Evolutionary conservation across 2,797 vertebrate genomes (phyloP), one percentile per base, ranked within the genome.

Genomic region (Pangasius sanitwongsei): DNA sequence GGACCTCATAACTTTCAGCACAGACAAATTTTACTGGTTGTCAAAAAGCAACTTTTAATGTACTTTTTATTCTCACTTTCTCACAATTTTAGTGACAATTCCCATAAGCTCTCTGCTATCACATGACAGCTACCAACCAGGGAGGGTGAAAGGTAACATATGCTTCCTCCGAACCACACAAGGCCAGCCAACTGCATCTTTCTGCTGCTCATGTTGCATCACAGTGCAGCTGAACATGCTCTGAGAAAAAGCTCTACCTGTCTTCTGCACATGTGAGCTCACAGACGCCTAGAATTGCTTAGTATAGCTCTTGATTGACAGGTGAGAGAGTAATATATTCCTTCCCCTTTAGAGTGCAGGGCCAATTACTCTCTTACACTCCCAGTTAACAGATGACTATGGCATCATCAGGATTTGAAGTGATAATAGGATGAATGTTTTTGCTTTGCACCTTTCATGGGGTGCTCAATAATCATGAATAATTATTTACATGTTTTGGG

Each of bases 11-110:
- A 16, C 23, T n/a, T 65, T 44, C 61, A 23, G 28, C 6, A 23
- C n/a, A 31, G 77, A 9, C 31, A 59, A 34, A 63, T 16, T 44
- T 25, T 28, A 44, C n/a, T 55, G 28, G 2, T 1, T 53, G 65
- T 53, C 83, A 85, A 55, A 69, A 85, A 65, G 82, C 82, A 83
- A 83, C 48, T 65, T 48, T 1, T 0, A 83, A 63, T 13, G 65
- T 37, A 83, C 7, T 7, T 83, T 83, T 65, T 81, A 65, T 7
- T 44, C 37, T 25, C 6, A 65, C 2, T n/a, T 41, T 11, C 37
- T 59, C 9, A 59, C 18, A 59, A 50, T 78, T 78, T 53, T 53
- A 78, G 15, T 81, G 78, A 57, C 9, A 34, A 83, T 82, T 37
- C 55, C 34, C 18, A 59, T 20, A 59, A 82, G 55, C 55, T 81